A percentile compares a stretch with the other conserved stretches of the same genome.
These are phyloP conservation scores for Drosophila elegans DNA, from an alignment of 1,140 invertebrate species.

Conservation along the genomic window DNA sequence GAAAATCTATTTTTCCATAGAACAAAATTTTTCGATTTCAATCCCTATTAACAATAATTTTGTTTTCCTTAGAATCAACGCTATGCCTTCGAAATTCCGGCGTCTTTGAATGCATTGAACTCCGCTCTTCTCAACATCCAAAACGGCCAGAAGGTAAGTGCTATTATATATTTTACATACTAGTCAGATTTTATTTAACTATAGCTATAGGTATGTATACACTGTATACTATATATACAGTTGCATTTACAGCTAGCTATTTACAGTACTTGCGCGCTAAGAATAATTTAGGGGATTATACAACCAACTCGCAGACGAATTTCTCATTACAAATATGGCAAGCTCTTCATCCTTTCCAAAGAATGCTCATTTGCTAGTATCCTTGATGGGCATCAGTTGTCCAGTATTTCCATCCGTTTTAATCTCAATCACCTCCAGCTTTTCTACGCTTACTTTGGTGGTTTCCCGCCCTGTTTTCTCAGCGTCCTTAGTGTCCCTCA, in stretches of 20 bases:
- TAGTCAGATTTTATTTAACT: constrained; percentile 68
- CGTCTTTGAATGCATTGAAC: constrained; percentile 22
- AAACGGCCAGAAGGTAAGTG: constrained; percentile 51
- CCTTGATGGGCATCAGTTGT: constrained; percentile 71
- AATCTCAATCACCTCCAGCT: constrained; percentile 83
- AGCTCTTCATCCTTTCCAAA: constrained; percentile 45
- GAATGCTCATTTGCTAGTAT: constrained; percentile 31
- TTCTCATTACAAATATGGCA: constrained; percentile 81
- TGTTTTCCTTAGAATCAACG: constrained; percentile 36
- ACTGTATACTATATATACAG: constrained; percentile 58
- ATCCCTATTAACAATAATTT: neutral
- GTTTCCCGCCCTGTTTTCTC: constrained; percentile 50
- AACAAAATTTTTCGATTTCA: too few species aligned
- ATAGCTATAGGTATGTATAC: constrained; percentile 62
- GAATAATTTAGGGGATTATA: constrained; percentile 68
- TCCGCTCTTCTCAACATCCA: constrained; percentile 23
- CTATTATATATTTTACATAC: constrained; percentile 33
- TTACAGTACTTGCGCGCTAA: constrained; percentile 77
- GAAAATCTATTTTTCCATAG: too few species aligned
- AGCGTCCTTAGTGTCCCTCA: constrained; percentile 58
- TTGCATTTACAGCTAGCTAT: constrained; percentile 69
- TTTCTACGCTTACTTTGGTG: constrained; percentile 77
- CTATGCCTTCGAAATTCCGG: constrained; percentile 32
- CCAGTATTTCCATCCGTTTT: constrained; percentile 78
- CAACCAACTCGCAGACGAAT: constrained; percentile 39